Evolutionary conservation across 2,113 vertebrate species (phyloP).

Genomic region (Cebidichthys violaceus): DNA sequence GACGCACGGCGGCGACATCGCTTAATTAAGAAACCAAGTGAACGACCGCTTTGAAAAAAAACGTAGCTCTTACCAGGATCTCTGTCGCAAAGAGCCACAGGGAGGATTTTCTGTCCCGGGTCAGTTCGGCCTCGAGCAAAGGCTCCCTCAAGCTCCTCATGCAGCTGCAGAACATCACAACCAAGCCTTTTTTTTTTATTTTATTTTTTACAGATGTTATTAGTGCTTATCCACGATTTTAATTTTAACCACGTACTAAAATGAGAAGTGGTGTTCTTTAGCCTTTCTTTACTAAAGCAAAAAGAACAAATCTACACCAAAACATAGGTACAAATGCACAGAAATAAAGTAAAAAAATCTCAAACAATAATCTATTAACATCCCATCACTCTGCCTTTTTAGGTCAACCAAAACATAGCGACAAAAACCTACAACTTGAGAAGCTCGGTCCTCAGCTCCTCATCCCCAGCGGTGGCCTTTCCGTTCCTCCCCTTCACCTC

Average conservation of each 20-base stretch:
- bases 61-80: conserved; percentile 87
- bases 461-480: conserved; percentile 58
- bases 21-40: no score
- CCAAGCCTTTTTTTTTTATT: not conserved
- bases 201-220: not conserved
- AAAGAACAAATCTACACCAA: not conserved
- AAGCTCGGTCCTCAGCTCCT: conserved; percentile 88
- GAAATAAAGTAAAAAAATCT: not conserved
- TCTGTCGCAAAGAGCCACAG: conserved; percentile 88
- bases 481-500: conserved; percentile 80
- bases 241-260: not conserved
- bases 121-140: conserved; percentile 88
- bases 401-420: not conserved
- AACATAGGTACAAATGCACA: no score
- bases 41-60: no score
- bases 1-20: not conserved
- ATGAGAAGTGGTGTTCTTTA: not conserved
- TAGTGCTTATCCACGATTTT: not conserved
- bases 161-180: conserved; percentile 83
- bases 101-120: conserved; percentile 78
- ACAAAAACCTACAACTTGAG: conserved; percentile 89
- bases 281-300: not conserved
- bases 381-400: not conserved
- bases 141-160: conserved; percentile 91
- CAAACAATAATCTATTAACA: not conserved